Percentiles rank a stretch among this genome's conserved stretches.
phyloP scores from a whole-genome alignment of 2,113 vertebrate genomes.

The Pampusana beccarii region DNA sequence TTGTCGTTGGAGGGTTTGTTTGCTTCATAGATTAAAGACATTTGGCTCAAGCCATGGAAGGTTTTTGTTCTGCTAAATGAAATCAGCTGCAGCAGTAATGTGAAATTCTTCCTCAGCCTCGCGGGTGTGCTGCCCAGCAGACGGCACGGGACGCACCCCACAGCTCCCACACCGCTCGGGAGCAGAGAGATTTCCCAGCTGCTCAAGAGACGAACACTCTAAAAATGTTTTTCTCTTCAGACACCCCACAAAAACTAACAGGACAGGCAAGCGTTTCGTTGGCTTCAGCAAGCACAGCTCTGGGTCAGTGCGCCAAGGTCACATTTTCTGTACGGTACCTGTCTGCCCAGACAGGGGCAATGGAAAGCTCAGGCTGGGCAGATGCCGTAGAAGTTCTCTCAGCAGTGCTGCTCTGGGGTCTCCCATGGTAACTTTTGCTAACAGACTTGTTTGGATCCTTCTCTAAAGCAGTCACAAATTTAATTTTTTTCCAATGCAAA shows the following conservation, averaged over 20 bases:
- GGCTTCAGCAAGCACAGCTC: background rate
- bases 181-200: constrained; percentile 12
- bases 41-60: constrained; percentile 35
- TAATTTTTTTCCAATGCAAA: background rate
- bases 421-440: background rate
- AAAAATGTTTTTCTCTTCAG: background rate
- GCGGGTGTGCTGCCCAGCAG: constrained; percentile 41
- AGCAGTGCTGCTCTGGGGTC: background rate
- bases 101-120: constrained; percentile 15
- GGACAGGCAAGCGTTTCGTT: background rate
- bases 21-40: constrained; percentile 58
- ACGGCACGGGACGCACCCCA: background rate
- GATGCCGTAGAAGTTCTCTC: background rate
- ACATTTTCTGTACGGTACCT: background rate
- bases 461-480: background rate
- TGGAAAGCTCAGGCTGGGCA: background rate
- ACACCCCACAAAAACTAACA: background rate
- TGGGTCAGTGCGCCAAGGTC: background rate
- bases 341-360: background rate
- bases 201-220: background rate
- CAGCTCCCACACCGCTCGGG: background rate
- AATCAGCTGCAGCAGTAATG: constrained; percentile 50
- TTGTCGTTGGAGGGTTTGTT: constrained; percentile 33
- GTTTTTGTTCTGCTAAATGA: constrained; percentile 57
- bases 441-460: background rate